A percentile compares a stretch with the other conserved stretches of the same genome.
Conservation (phyloP, 1,140 invertebrate genomes). For the Rhagoletis pomonella region DNA sequence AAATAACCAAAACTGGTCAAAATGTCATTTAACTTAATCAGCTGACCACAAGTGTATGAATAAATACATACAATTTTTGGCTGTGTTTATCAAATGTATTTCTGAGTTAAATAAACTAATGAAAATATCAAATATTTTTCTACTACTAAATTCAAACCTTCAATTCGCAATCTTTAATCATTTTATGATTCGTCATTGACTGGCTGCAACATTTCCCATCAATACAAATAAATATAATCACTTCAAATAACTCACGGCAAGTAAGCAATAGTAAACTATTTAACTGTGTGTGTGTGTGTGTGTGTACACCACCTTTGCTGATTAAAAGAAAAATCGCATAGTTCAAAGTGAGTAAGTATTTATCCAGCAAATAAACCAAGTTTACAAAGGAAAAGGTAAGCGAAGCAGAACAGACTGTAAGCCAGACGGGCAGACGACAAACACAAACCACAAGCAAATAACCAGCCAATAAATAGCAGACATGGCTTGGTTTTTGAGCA, state of each 20-base stretch:
- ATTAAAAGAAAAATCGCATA: background rate
- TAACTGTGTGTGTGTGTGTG: no score
- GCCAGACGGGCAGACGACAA: slow-evolving; percentile 7
- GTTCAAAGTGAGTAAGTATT: background rate
- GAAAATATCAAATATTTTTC: background rate
- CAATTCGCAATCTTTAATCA: background rate
- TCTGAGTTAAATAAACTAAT: background rate
- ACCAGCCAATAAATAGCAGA: background rate
- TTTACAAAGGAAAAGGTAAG: background rate
- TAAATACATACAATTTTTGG: no score
- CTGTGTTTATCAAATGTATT: no score
- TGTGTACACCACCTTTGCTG: background rate
- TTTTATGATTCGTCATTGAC: background rate
- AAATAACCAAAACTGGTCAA: no score
- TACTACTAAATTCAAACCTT: background rate
- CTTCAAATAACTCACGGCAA: background rate
- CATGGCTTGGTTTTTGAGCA: background rate
- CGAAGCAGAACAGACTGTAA: background rate
- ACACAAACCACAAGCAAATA: slow-evolving; percentile 2
- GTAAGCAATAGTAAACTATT: background rate
- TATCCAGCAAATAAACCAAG: background rate
- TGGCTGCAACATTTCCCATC: background rate
- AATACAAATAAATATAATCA: background rate
- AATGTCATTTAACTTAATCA: no score
- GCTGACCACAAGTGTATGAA: no score